Evolutionary conservation across 2,797 vertebrate genomes (phyloP).

Genomic region (Danio aesculapii): DNA sequence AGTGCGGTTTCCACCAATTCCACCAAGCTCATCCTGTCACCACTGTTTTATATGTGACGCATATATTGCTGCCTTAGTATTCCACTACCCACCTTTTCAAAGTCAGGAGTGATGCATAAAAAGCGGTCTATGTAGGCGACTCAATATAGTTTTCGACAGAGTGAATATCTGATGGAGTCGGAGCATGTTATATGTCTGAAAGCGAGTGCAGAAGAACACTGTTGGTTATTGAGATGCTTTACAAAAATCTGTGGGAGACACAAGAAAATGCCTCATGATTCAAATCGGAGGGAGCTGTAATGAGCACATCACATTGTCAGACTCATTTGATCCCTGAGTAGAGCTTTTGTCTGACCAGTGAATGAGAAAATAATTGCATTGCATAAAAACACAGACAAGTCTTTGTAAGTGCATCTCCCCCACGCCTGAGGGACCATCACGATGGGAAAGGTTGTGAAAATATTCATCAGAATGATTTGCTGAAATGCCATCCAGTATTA

Average conservation of each 20-base stretch:
- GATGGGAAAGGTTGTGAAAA: conserved; percentile 55
- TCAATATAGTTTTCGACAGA: background rate
- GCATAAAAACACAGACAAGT: conserved; percentile 49
- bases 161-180: conserved; percentile 1
- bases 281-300: conserved; percentile 24
- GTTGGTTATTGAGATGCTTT: background rate
- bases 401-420: conserved; percentile 51
- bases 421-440: conserved; percentile 40
- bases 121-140: background rate
- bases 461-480: conserved; percentile 65
- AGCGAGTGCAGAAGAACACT: background rate
- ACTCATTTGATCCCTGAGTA: conserved; percentile 30
- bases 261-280: conserved; percentile 14
- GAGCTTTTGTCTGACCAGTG: conserved; percentile 28
- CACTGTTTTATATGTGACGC: background rate
- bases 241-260: background rate
- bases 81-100: background rate
- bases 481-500: conserved; percentile 63
- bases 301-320: conserved; percentile 35
- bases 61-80: background rate
- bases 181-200: background rate
- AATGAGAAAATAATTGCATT: conserved; percentile 38
- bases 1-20: background rate
- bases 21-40: background rate
- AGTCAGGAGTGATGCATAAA: background rate